Base-by-base conservation (phyloP, 1,140 invertebrate genomes). In the Pantala flavescens region DNA sequence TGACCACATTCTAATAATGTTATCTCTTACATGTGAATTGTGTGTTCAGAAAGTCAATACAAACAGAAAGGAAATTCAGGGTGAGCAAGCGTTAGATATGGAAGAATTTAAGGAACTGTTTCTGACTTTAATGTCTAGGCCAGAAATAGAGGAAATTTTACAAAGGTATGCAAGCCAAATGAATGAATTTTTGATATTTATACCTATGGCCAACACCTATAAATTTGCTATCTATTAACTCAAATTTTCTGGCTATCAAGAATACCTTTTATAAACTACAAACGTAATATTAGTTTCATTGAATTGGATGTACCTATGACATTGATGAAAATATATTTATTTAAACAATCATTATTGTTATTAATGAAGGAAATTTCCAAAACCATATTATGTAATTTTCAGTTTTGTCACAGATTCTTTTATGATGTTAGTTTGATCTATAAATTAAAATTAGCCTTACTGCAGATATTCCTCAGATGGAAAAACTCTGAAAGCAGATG, bases 61-160 rank as follows among this genome's bases (percentile, higher is more conserved):
- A 10, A 81, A 82, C 36, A 84, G 82, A 77, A 77, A 77, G 5
- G 79, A 79, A 23, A 80, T 79, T 11, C 78, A 82, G 49, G 84
- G 81, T 24, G 82, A 84, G 70, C 80, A 86, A 74, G 83, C 83
- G 7, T 78, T 88, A 70, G 85, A 88, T 78, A 81, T 81, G 23
- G 81, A 86, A 7, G 87, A 88, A 79, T 88, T 88, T 80, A 82
- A 88, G 23, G 76, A 79, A 5, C 88, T 88, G 78, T 88, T 87
- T 77, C 81, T 85, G 71, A 78, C 81, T 7, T 78, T 88, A 0
- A 82, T 85, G 24, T 81, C 82, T 63, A 81, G 86, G 74, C 82
- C 83, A 23, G 87, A 87, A 77, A 74, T 88, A 16, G 84, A 86
- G 74, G 81, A 84, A 71, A 73, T 88, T 19, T 87, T 85, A 78